Conservation (phyloP, 1,140 invertebrate species). For the Zaprionus lachaisei region DNA sequence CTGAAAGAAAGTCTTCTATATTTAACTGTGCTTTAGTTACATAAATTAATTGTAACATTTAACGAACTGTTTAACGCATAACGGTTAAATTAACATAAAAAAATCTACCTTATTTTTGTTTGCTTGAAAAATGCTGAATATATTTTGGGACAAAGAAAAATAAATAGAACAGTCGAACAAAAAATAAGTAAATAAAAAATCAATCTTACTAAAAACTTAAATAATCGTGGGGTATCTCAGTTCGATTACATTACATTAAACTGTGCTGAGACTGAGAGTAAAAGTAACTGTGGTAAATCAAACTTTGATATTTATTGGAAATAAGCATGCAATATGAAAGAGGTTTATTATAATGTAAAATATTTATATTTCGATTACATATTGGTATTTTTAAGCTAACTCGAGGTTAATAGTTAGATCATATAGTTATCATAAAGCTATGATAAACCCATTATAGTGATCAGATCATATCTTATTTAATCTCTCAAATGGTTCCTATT, state of each 20-base stretch:
- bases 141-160: conserved; percentile 18
- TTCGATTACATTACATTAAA: not conserved
- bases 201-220: not conserved
- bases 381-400: no score
- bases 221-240: not conserved
- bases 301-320: no score
- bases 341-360: no score
- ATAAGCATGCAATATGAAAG: no score
- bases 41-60: conserved; percentile 5
- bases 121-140: conserved; percentile 26
- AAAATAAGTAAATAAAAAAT: conserved; percentile 16
- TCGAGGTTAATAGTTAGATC: no score
- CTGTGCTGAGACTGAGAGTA: no score
- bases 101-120: not conserved
- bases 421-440: no score
- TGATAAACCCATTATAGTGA: no score
- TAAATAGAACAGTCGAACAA: conserved; percentile 28
- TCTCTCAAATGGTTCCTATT: not conserved
- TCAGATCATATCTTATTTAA: no score
- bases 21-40: conserved; percentile 21
- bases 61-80: not conserved
- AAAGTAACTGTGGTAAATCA: no score
- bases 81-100: not conserved
- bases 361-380: no score
- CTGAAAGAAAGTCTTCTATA: not conserved